Percentiles rank a stretch among this genome's conserved stretches.
These are phyloP conservation scores for Larimichthys polyactis DNA, from an alignment of 2,113 vertebrate genomes.

Conservation along the genomic window DNA sequence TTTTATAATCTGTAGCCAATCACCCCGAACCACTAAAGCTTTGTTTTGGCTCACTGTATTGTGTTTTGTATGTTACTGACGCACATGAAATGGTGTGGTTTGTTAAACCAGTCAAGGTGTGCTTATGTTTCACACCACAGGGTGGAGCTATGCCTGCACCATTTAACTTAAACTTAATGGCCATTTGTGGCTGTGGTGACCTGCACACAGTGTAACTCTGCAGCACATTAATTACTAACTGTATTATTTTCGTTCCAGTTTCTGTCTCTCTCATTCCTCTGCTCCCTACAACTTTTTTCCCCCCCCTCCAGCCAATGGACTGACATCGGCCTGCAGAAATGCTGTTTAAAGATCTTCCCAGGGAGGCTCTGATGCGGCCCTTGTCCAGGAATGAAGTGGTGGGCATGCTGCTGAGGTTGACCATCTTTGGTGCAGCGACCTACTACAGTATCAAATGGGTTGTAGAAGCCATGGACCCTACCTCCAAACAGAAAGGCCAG, in stretches of 20 bases:
- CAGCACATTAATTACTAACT: not conserved
- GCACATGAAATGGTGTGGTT: not conserved
- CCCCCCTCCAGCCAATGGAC: slow-evolving; percentile 63
- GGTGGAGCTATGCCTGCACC: not conserved
- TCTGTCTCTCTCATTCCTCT: not conserved
- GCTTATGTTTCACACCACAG: not conserved
- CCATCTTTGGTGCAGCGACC: slow-evolving; percentile 84
- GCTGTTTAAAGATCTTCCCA: slow-evolving; percentile 82
- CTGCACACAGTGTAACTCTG: not conserved
- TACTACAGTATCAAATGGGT: slow-evolving; percentile 89
- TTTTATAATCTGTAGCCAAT: not conserved
- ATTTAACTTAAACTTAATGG: not conserved
- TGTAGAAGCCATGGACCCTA: slow-evolving; percentile 86
- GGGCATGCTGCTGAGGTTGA: slow-evolving; percentile 82
- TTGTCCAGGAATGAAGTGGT: slow-evolving; percentile 84
- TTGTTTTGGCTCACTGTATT: not conserved
- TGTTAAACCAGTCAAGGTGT: not conserved
- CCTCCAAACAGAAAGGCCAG: slow-evolving; percentile 83
- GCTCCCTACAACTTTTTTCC: not conserved
- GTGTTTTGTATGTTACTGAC: too few species aligned
- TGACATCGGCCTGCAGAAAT: slow-evolving; percentile 67
- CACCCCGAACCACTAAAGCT: not conserved
- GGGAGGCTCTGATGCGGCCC: slow-evolving; percentile 82
- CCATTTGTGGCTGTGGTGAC: not conserved
- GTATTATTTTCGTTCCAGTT: not conserved